Conservation (phyloP, 2,113 vertebrate species). For the Aramus guarauna region DNA sequence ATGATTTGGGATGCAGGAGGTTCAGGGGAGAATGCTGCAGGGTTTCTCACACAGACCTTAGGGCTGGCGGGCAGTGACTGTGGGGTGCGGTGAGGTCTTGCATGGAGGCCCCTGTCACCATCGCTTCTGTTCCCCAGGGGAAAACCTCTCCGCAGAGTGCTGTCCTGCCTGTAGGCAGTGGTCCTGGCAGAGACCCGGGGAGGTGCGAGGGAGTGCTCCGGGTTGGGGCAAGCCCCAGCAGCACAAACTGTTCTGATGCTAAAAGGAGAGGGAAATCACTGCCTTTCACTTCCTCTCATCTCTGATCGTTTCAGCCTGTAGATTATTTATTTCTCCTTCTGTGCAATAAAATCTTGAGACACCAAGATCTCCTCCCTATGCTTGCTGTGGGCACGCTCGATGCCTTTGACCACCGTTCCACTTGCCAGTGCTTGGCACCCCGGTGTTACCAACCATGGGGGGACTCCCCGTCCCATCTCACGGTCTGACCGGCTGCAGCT, state of each 20-base stretch:
- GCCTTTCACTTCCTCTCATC: not conserved
- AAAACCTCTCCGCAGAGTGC: not conserved
- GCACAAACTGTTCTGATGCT: not conserved
- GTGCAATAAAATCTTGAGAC: slow-evolving; percentile 24
- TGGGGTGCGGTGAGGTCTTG: not conserved
- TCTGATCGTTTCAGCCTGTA: not conserved
- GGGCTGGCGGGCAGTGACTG: not conserved
- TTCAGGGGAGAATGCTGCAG: not conserved
- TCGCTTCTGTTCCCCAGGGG: not conserved
- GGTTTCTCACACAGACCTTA: not conserved
- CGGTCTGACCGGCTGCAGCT: not conserved
- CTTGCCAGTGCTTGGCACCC: accelerated
- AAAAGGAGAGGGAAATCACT: not conserved
- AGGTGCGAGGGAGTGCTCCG: not conserved
- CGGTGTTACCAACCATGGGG: accelerated
- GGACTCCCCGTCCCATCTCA: not conserved
- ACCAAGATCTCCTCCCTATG: not conserved
- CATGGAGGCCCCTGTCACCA: not conserved
- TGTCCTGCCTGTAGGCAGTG: not conserved
- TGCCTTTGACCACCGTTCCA: not conserved
- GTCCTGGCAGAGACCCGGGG: not conserved
- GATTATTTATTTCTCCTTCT: slow-evolving; percentile 29
- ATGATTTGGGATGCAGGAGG: not conserved
- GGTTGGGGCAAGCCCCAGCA: not conserved
- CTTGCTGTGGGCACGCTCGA: not conserved